phyloP scores from a whole-genome alignment of 1,140 invertebrate genomes.

The Aphaenogaster ashmeadi region DNA sequence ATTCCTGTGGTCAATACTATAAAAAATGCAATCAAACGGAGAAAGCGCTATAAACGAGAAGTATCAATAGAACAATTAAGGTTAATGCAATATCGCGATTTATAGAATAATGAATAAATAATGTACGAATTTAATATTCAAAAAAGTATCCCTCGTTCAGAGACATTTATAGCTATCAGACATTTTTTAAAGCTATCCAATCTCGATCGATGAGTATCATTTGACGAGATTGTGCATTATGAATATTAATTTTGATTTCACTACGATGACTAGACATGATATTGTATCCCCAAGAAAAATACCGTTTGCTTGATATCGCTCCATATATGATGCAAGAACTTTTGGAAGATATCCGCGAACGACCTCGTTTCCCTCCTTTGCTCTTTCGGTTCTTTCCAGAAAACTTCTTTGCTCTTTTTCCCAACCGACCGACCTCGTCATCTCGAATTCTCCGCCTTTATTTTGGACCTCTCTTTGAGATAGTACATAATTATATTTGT shows the following conservation, averaged over 20 bases:
- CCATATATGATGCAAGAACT: slow-evolving; percentile 49
- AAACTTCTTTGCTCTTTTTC: slow-evolving; percentile 50
- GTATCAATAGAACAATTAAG: not conserved
- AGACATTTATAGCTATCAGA: not conserved
- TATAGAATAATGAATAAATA: slow-evolving; percentile 2
- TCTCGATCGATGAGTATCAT: not conserved
- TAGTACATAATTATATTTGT: slow-evolving; percentile 49
- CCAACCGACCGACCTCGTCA: not conserved
- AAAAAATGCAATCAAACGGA: not conserved
- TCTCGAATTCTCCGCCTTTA: slow-evolving; percentile 33
- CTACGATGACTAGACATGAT: not conserved
- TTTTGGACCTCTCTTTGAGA: slow-evolving; percentile 31
- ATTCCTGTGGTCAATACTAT: not conserved
- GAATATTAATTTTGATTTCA: slow-evolving; percentile 26
- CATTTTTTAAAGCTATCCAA: not conserved
- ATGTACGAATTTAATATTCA: not conserved
- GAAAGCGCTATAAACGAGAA: not conserved
- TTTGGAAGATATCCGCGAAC: slow-evolving; percentile 38
- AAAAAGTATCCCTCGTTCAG: not conserved
- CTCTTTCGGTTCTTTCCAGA: slow-evolving; percentile 19
- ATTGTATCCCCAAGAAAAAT: not conserved
- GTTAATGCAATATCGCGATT: not conserved
- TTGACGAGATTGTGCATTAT: not conserved
- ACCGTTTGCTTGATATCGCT: slow-evolving; percentile 23
- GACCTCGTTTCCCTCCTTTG: slow-evolving; percentile 36